Evolutionary conservation across 2,888 invertebrate species (phyloP), one percentile per base, ranked within the genome.

Genomic region (Plusia festucae): DNA sequence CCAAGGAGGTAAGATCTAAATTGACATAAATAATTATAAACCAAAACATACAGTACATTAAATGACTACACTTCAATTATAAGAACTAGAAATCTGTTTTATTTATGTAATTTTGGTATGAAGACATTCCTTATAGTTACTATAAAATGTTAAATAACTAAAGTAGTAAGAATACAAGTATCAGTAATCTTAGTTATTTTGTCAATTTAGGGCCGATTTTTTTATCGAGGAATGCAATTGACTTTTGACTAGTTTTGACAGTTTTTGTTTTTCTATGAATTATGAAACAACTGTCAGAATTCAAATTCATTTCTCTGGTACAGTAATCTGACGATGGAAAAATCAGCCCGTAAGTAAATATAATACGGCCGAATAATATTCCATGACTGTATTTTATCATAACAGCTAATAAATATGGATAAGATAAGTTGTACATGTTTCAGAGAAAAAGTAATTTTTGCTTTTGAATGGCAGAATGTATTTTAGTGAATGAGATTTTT

Each of bases 1-100:
- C 54, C 32, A 46, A 46, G n/a, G 61, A 68, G 63, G 56, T 75
- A 60, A 59, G 59, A 67, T 67, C 53, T 52, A 57, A 73, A 71
- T 61, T 55, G 55, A 60, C 57, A 63, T 67, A 55, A 30, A 11
- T 49, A 2, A 24, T 15, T n/a, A n/a, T n/a, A n/a, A 20, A n/a
- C 24, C 52, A 4, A 53, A 57, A 16, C 20, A 11, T 20, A 49
- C 18, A 49, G 46, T 49, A 49, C 20, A 49, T 20, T 49, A 49
- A 18, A 49, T 20, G 13, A 20, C 46, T 65, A 54, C 46, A 66
- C 49, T 54, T 44, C 58, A 49, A 54, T 30, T 53, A 55, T 54
- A 51, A 64, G 60, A 61, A 58, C 32, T 61, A 58, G 54, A 30
- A 68, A 40, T 49, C 59, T 59, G 49, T 62, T 68, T 60, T 40